Conservation (phyloP, 2,888 invertebrate species). For the Polia nebulosa region DNA sequence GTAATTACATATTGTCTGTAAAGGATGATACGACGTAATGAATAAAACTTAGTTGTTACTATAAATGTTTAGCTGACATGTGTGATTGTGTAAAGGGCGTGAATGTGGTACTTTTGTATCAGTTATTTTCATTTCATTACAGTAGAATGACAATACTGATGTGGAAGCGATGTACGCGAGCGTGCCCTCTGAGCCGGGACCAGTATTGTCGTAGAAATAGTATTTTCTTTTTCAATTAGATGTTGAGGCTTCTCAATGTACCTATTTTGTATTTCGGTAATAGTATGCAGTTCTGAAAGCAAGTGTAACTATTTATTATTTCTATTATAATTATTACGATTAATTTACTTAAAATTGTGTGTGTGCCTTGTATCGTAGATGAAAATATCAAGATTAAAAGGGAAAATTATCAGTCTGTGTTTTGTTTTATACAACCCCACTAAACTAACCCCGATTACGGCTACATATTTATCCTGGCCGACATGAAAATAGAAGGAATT, state of each 20-base stretch:
- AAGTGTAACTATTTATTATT: conserved; percentile 88
- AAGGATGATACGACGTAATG: conserved; percentile 85
- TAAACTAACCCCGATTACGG: conserved; percentile 19
- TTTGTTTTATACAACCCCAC: conserved; percentile 72
- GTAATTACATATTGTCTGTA: conserved; percentile 87
- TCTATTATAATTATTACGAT: conserved; percentile 85
- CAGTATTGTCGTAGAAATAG: conserved; percentile 77
- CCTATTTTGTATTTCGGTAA: conserved; percentile 78
- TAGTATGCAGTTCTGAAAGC: conserved; percentile 82
- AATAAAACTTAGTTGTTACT: conserved; percentile 89
- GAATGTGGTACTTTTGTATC: conserved; percentile 87
- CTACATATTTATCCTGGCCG: no score
- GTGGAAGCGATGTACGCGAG: conserved; percentile 53
- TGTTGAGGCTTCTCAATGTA: conserved; percentile 79
- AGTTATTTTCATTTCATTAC: conserved; percentile 80
- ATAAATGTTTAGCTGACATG: conserved; percentile 90
- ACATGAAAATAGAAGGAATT: no score
- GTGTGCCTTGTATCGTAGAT: conserved; percentile 94
- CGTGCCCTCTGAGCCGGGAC: conserved; percentile 56
- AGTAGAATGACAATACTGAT: conserved; percentile 76
- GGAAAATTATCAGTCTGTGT: conserved; percentile 88
- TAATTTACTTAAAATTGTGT: conserved; percentile 92
- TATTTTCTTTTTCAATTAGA: conserved; percentile 80
- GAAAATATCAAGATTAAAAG: conserved; percentile 92
- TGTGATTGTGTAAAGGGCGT: conserved; percentile 87